Percentiles rank a stretch among this genome's conserved stretches.
These are phyloP conservation scores for Microtus richardsoni DNA, from an alignment of 2,113 vertebrate genomes.

Conservation along the genomic window DNA sequence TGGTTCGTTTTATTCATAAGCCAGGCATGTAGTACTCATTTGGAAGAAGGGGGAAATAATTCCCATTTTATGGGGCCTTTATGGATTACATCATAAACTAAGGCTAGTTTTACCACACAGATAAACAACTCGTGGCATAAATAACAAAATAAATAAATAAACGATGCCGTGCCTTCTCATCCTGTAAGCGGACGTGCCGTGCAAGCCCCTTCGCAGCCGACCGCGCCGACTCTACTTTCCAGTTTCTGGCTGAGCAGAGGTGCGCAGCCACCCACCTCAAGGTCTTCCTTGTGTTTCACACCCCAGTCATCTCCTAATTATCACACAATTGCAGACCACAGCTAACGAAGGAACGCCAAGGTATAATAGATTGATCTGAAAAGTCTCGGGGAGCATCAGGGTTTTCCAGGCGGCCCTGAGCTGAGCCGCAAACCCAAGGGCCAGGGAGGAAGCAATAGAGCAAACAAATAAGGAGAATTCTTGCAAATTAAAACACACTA, in stretches of 20 bases:
- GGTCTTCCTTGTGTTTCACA: conserved; percentile 33
- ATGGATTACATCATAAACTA: background rate
- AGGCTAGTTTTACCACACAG: conserved; percentile 42
- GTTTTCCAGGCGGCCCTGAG: background rate
- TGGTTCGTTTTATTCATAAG: conserved; percentile 20
- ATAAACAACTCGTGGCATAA: conserved; percentile 5
- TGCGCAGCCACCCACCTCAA: background rate
- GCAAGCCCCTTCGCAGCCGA: background rate
- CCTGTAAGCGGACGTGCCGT: background rate
- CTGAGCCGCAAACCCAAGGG: background rate
- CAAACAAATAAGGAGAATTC: conserved; percentile 30
- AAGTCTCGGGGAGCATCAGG: background rate
- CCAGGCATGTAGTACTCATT: background rate
- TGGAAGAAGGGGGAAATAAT: conserved; percentile 27
- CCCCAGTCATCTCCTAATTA: conserved; percentile 48
- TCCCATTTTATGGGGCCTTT: background rate
- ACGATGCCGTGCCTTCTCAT: background rate
- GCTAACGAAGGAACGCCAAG: conserved; percentile 3
- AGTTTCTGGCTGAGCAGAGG: background rate
- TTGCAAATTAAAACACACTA: conserved; percentile 17
- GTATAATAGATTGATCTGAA: conserved; percentile 16
- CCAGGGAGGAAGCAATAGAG: background rate
- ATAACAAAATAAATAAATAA: conserved; percentile 32
- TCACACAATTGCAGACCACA: background rate
- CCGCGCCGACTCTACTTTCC: background rate